Evolutionary conservation across 2,797 vertebrate genomes (phyloP).

Genomic region (Fringilla coelebs): DNA sequence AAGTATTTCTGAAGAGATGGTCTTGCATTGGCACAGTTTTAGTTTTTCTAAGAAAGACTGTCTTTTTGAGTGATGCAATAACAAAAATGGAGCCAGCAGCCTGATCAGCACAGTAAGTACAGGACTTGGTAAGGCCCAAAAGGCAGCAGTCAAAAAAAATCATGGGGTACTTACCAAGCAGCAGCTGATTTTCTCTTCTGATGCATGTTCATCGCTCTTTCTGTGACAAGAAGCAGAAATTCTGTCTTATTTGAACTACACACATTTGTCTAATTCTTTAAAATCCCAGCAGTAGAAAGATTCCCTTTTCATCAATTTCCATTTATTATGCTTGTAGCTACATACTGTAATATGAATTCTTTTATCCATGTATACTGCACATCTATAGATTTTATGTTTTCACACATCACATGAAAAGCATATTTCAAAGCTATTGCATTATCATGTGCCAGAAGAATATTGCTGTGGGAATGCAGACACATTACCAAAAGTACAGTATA

Average conservation of each 20-base stretch:
- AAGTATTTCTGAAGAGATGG: not conserved
- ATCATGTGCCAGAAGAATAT: constrained; percentile 31
- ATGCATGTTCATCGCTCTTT: constrained; percentile 28
- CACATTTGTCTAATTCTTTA: constrained; percentile 60
- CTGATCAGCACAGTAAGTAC: not conserved
- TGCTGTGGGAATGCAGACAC: constrained; percentile 36
- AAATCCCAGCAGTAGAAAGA: constrained; percentile 46
- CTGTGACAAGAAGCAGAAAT: constrained; percentile 51
- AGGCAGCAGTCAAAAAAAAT: constrained; percentile 51
- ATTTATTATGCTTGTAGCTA: constrained; percentile 49
- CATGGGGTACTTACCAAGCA: constrained; percentile 21
- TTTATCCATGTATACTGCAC: not conserved
- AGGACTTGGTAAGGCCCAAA: constrained; percentile 26
- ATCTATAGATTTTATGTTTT: constrained; percentile 51
- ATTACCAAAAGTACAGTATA: not conserved
- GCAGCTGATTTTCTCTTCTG: constrained; percentile 49
- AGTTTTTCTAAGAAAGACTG: not conserved
- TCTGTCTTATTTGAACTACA: constrained; percentile 25
- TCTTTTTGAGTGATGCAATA: not conserved
- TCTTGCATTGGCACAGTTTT: not conserved
- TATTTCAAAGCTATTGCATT: constrained; percentile 56
- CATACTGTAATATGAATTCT: constrained; percentile 3
- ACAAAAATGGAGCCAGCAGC: not conserved
- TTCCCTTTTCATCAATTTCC: constrained; percentile 50
- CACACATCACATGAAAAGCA: constrained; percentile 45